Evolutionary conservation across 2,888 invertebrate species (phyloP).

Genomic region (Vesta saturnalis): DNA sequence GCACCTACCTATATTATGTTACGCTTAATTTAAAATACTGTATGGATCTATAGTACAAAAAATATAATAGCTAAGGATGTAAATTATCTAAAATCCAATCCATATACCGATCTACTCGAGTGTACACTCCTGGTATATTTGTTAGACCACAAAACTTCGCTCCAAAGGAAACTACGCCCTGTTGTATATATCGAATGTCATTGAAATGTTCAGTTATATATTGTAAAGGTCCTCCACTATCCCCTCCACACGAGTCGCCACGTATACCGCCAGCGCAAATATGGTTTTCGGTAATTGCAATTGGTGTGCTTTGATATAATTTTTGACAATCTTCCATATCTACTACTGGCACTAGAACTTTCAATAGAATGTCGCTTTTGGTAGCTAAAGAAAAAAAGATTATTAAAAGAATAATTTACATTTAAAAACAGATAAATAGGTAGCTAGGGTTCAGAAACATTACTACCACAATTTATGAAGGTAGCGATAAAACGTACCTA

Average conservation of each 20-base stretch:
- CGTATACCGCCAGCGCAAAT: conserved; percentile 71
- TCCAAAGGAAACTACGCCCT: conserved; percentile 67
- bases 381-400: conserved; percentile 46
- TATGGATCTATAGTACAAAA: too few species aligned
- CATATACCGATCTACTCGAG: conserved; percentile 69
- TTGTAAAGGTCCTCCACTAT: conserved; percentile 75
- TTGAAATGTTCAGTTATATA: conserved; percentile 53
- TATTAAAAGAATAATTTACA: too few species aligned
- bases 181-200: conserved; percentile 66
- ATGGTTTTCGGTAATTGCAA: conserved; percentile 58
- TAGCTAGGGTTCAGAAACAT: too few species aligned
- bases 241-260: conserved; percentile 74
- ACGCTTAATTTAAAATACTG: too few species aligned
- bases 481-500: too few species aligned
- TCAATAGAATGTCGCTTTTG: conserved; percentile 57
- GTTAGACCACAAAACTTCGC: conserved; percentile 60
- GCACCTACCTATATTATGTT: too few species aligned
- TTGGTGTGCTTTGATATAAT: conserved; percentile 44
- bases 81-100: conserved; percentile 69
- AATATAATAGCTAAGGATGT: not conserved
- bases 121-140: conserved; percentile 78
- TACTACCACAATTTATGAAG: too few species aligned
- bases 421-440: too few species aligned
- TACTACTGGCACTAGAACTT: conserved; percentile 61
- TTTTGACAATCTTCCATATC: conserved; percentile 53